Evolutionary conservation across 2,797 vertebrate species (phyloP).

Genomic region (Kryptolebias ocellatus): DNA sequence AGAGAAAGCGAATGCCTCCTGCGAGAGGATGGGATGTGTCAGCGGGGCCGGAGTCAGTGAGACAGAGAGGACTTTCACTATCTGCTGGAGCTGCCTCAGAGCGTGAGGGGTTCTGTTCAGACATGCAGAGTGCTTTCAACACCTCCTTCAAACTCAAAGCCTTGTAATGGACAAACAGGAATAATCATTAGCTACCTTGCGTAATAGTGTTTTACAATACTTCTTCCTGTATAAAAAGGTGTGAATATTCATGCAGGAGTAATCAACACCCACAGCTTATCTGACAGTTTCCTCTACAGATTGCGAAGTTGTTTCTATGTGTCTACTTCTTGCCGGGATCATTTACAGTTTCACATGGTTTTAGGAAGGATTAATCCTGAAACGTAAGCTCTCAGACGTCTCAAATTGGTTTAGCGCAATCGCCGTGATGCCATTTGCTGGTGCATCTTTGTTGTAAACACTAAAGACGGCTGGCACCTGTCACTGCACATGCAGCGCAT

Average conservation of each 20-base stretch:
- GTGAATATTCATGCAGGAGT: slow-evolving; percentile 13
- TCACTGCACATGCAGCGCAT: slow-evolving; percentile 61
- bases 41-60: slow-evolving; percentile 44
- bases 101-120: slow-evolving; percentile 58
- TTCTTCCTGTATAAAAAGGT: no score
- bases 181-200: slow-evolving; percentile 38
- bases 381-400: slow-evolving; percentile 67
- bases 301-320: slow-evolving; percentile 22
- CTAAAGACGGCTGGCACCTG: slow-evolving; percentile 84
- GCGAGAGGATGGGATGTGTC: slow-evolving; percentile 45
- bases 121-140: slow-evolving; percentile 55
- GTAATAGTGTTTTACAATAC: neutral
- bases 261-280: slow-evolving; percentile 31
- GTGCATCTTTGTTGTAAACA: slow-evolving; percentile 72
- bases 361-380: slow-evolving; percentile 54
- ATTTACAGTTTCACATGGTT: slow-evolving; percentile 68
- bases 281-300: slow-evolving; percentile 37
- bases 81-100: slow-evolving; percentile 52
- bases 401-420: slow-evolving; percentile 73
- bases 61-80: slow-evolving; percentile 47
- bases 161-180: slow-evolving; percentile 14
- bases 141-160: slow-evolving; percentile 48
- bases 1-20: slow-evolving; percentile 39
- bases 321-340: slow-evolving; percentile 67
- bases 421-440: slow-evolving; percentile 73